Evolutionary conservation across 1,140 invertebrate genomes (phyloP), one percentile per base, ranked within the genome.

Genomic region (Megathymus violae): DNA sequence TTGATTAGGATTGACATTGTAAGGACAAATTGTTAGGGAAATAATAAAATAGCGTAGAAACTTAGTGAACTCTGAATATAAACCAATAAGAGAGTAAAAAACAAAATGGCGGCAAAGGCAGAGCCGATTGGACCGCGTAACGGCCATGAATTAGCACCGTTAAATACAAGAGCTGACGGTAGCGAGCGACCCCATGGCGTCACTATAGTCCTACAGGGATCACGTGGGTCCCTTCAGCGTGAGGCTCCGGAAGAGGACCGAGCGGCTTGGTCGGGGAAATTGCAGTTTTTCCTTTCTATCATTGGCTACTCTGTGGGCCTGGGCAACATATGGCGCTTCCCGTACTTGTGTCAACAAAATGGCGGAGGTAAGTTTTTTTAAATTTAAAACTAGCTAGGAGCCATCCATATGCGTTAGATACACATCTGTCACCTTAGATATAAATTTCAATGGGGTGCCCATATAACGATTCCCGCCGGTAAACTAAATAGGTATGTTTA

Each of bases 271-370:
- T 95, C 94, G 40, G 94, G 95, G 40, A 97, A 98, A 82, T 94
- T 97, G 91, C 97, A 98, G 88, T 98, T 97, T 86, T 96, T 98
- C 89, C 93, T 98, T 64, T 96, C 95, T 66, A 97, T 97, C 85
- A 97, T 98, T 47, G 96, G 97, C 0, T 97, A 97, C 87, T 97
- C 96, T 34, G 96, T 98, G 4, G 97, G 97, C 0, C 93, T 98
- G 14, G 97, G 97, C 11, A 98, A 98, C 83, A 97, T 98, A 41
- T 98, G 97, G 98, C 93, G 97, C 75, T 99, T 99, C 92, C 97
- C 97, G 6, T 98, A 98, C 82, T 91, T 98, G 52, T 98, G 97
- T 78, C 97, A 98, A 91, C 96, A 97, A 84, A 98, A 99, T 90
- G 97, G 97, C 43, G 97, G 97, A 90, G 97, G 97, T 97, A 80